Percentiles rank a stretch among this genome's conserved stretches.
phyloP scores from a whole-genome alignment of 2,113 vertebrate genomes.

The Hyla sarda region DNA sequence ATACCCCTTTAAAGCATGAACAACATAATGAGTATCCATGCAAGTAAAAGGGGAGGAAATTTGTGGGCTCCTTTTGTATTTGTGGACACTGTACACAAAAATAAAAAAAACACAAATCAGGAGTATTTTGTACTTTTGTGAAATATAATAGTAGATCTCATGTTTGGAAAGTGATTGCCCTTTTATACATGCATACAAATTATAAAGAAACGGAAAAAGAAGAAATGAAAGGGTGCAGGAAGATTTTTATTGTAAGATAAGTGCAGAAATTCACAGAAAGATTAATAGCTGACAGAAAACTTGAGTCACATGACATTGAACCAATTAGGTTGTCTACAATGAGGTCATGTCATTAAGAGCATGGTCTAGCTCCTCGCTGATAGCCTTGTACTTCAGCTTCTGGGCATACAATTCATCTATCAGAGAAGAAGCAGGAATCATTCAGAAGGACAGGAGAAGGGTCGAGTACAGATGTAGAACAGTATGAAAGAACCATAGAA shows the following conservation, averaged over 20 bases:
- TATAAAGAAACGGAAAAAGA: neutral
- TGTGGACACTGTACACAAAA: neutral
- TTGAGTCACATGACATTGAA: neutral
- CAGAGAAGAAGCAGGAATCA: constrained; percentile 54
- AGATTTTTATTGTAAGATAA: constrained; percentile 65
- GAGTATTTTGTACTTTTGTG: neutral
- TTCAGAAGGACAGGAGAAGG: constrained; percentile 59
- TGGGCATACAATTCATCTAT: constrained; percentile 88
- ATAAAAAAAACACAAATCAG: neutral
- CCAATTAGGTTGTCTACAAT: constrained; percentile 69
- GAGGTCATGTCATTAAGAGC: constrained; percentile 89
- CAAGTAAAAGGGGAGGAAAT: neutral
- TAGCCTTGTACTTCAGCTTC: constrained; percentile 90
- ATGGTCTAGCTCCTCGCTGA: constrained; percentile 88
- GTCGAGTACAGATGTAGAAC: constrained; percentile 61
- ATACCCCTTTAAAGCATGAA: neutral
- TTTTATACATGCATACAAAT: constrained; percentile 8
- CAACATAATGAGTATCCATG: neutral
- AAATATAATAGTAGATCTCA: neutral
- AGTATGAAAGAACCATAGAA: constrained; percentile 63
- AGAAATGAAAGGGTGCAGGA: constrained; percentile 44
- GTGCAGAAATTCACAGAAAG: neutral
- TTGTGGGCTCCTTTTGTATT: no score
- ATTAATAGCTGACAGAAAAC: constrained; percentile 22
- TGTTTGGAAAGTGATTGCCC: neutral